Base-by-base conservation (phyloP, 1,140 invertebrate genomes). In the Rhizoglyphus robini region DNA sequence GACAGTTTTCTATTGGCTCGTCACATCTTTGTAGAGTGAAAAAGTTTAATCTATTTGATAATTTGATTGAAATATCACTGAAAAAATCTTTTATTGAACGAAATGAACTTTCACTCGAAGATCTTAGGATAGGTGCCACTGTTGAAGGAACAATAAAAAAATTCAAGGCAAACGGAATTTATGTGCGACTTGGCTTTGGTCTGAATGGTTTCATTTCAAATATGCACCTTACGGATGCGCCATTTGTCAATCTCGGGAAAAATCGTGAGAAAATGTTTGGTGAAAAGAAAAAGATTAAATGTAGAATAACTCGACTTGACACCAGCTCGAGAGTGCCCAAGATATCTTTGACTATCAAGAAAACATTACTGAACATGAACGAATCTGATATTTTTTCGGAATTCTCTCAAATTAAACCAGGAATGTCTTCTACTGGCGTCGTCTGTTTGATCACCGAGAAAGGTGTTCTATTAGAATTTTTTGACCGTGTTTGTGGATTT, bases 1-100 rank as follows among this genome's bases (percentile, higher is more conserved):
- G 72, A 18, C 76, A 77, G 48, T 84, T 81, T 72, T 69, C 72
- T 0, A 71, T 73, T 11, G 76, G 79, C 48, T 78, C 79, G 4
- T 76, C 71, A 31, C 81, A 83, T 65, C 76, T 72, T 47, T 81
- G 83, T 69, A 77, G 83, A 59, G 69, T 86, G 3, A 58, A 68
- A 65, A 54, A 36, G 41, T 27, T 67, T 18, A 31, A 58, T 27
- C 51, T 67, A 18, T 65, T 69, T 15, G 65, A 67, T 54, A 41
- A 65, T 31, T 48, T 65, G 38, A 38, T 70, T 5, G 51, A 67
- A 47, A 60, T 71, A 31, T 65, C 68, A 38, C 30, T 69, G 23
- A 65, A 51, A 29, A 58, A 64, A 62, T 66, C 66, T n/a, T 31
- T 82, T 1, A 65, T 85, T 0, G 72, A 80, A 34, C 73, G 80